Base-by-base conservation (phyloP, 1,140 invertebrate genomes). In the Euschistus heros region DNA sequence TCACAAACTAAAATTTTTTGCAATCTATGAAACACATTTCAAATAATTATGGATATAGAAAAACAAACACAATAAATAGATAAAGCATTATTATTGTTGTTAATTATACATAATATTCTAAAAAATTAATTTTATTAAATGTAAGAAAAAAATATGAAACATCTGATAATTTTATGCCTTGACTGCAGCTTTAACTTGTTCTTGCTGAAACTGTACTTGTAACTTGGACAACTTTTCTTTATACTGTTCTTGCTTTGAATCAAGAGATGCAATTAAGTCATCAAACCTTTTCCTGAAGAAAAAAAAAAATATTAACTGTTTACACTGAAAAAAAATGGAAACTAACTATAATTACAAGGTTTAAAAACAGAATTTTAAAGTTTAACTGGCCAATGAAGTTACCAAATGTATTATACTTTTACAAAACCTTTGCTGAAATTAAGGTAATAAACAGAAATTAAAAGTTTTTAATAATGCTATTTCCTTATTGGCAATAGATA, bases 171-270 rank as follows among this genome's bases (percentile, higher is more conserved):
- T 57, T 62, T 66, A 66, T 27, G 52, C 57, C 47, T 67, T 68
- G 7, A 50, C 26, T 22, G 57, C 63, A 52, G 63, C 65, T 63
- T 57, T 63, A 15, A 61, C 65, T 62, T 65, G 64, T 66, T 68
- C 78, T 70, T 87, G 82, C 73, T 90, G 85, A 71, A 88, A 84
- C 74, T 91, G 85, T 72, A 86, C 84, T 73, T 92, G 89, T 8
- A 94, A 75, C 77, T 92, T 94, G 66, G 82, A 80, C 15, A 94
- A 75, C 61, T 81, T 82, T 68, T 91, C 87, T 63, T 84, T 80
- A 68, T 88, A 85, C 2, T 76, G 76, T 66, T 91, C 86, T 75
- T 91, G 86, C 74, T 92, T 90, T 72, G 88, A 89, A 71, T 93
- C 89, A 72, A 92, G 76, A 20, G 82, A 82, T 46, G 82, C 80